Conservation (phyloP, 2,888 invertebrate species). For the Malacosoma neustria region DNA sequence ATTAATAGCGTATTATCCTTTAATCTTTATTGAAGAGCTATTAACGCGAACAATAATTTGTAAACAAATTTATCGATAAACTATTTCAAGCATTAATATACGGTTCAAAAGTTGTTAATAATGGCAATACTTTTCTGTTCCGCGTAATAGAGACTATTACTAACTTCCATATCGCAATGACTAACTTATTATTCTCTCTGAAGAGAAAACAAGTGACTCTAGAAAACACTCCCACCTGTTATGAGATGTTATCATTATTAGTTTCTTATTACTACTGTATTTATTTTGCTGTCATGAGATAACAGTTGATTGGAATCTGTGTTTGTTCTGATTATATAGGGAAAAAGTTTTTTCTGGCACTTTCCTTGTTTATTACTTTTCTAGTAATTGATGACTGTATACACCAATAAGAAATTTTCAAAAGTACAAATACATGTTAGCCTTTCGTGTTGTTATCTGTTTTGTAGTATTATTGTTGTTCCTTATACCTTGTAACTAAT, state of each 20-base stretch:
- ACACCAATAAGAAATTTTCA: too few relatives aligned
- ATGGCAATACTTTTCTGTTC: slow-evolving; percentile 42
- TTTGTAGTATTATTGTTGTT: too few relatives aligned
- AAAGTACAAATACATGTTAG: too few relatives aligned
- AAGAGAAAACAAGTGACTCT: slow-evolving; percentile 22
- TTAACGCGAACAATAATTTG: too few relatives aligned
- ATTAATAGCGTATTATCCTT: too few relatives aligned
- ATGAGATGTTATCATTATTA: slow-evolving; percentile 16
- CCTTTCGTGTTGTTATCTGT: too few relatives aligned
- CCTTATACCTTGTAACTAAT: too few relatives aligned
- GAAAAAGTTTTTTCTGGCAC: not conserved
- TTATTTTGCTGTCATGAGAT: not conserved
- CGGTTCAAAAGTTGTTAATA: slow-evolving; percentile 46
- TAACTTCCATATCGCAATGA: slow-evolving; percentile 32
- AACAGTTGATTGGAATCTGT: not conserved
- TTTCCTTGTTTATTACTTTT: too few relatives aligned
- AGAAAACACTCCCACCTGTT: slow-evolving; percentile 18
- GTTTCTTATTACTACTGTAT: slow-evolving; percentile 8
- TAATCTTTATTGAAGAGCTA: too few relatives aligned
- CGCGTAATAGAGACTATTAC: slow-evolving; percentile 28
- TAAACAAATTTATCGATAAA: too few relatives aligned
- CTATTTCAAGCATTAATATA: slow-evolving; percentile 13
- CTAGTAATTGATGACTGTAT: too few relatives aligned
- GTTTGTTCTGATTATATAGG: not conserved
- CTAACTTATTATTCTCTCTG: slow-evolving; percentile 29